phyloP scores from a whole-genome alignment of 2,113 vertebrate species.

The Cavia aperea region DNA sequence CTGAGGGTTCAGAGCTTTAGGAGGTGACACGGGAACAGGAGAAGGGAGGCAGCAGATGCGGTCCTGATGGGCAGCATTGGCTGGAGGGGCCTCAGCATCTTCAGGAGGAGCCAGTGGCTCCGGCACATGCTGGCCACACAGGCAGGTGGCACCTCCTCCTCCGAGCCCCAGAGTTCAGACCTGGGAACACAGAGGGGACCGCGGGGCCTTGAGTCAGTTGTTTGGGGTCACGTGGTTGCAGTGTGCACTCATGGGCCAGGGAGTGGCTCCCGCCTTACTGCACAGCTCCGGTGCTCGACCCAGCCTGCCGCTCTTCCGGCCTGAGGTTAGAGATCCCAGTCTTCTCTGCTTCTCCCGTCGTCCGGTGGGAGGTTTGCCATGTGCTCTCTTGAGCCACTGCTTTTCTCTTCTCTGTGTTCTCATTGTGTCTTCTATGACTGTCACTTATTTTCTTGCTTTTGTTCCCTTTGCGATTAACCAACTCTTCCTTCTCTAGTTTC shows the following conservation, averaged over 20 bases:
- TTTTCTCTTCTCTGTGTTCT: neutral
- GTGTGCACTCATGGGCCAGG: too few species aligned
- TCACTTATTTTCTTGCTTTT: neutral
- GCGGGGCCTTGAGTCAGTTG: neutral
- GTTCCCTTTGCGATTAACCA: neutral
- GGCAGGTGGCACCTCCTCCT: neutral
- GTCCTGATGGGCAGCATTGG: too few species aligned
- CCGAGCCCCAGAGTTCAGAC: neutral
- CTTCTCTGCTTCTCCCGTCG: neutral
- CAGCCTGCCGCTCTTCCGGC: neutral
- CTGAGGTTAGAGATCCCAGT: accelerated
- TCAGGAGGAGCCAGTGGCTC: neutral
- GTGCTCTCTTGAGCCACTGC: too few species aligned
- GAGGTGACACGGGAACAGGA: neutral
- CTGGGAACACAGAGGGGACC: neutral
- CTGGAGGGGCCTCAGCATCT: too few species aligned
- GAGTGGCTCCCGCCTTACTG: neutral
- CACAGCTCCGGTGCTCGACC: accelerated
- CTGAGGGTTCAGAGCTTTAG: neutral
- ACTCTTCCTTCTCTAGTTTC: neutral
- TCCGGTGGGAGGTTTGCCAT: neutral
- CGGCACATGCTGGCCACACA: neutral
- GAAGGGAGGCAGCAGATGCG: too few species aligned
- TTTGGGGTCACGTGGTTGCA: too few species aligned
- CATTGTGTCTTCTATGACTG: accelerated